phyloP scores from a whole-genome alignment of 2,797 vertebrate species.

The Catostomus latipinnis region DNA sequence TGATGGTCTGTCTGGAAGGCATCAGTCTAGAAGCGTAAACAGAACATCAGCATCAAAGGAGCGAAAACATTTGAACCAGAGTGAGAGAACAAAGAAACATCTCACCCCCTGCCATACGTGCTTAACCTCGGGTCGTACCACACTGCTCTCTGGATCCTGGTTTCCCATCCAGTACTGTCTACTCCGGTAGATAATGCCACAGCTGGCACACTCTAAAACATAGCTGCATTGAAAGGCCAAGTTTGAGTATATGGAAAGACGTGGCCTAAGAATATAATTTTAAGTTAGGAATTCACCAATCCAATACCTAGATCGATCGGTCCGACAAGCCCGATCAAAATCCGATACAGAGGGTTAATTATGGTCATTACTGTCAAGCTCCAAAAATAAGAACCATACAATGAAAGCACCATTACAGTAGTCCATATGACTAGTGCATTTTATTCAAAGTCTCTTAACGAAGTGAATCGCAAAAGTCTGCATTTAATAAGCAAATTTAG shows the following conservation, averaged over 20 bases:
- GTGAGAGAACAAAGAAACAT: neutral
- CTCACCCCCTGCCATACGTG: constrained; percentile 83
- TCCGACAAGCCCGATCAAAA: too few relatives aligned
- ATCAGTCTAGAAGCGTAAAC: constrained; percentile 71
- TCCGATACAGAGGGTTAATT: too few relatives aligned
- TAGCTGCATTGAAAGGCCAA: constrained; percentile 68
- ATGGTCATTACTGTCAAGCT: too few relatives aligned
- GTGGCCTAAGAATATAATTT: neutral
- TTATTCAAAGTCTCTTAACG: too few relatives aligned
- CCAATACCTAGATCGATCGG: too few relatives aligned
- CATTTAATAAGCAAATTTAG: too few relatives aligned
- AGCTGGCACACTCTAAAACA: constrained; percentile 81
- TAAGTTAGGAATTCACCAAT: too few relatives aligned
- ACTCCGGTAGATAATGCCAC: constrained; percentile 86
- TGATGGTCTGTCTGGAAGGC: constrained; percentile 78
- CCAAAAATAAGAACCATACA: too few relatives aligned
- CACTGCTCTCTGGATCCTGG: constrained; percentile 81
- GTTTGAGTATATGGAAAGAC: neutral
- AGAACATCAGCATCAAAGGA: neutral
- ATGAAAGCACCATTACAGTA: too few relatives aligned
- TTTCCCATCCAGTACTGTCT: constrained; percentile 87
- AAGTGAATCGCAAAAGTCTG: too few relatives aligned
- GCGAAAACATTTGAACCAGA: neutral
- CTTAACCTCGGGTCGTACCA: constrained; percentile 82
- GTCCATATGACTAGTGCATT: too few relatives aligned